Percentiles rank a stretch among this genome's conserved stretches.
These are phyloP conservation scores for Trichopoda pennipes DNA, from an alignment of 2,888 invertebrate species.

Conservation along the genomic window DNA sequence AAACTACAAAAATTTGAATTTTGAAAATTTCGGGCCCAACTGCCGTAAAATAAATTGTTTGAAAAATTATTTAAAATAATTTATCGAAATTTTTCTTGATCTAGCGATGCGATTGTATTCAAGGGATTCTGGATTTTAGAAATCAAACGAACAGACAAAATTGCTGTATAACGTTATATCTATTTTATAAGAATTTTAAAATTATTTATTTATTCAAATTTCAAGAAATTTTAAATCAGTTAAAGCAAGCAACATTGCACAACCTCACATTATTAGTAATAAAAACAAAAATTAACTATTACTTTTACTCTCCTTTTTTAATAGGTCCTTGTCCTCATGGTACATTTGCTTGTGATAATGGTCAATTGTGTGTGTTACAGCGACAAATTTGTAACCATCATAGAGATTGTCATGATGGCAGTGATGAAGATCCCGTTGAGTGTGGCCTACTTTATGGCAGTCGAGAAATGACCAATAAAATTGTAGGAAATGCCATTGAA, in stretches of 20 bases:
- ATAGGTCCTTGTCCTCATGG: constrained; percentile 83
- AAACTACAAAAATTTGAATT: too few species aligned
- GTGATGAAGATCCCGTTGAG: constrained; percentile 82
- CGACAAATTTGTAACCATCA: constrained; percentile 82
- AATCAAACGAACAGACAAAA: too few species aligned
- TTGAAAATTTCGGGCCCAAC: too few species aligned
- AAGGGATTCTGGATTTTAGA: too few species aligned
- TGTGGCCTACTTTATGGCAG: constrained; percentile 80
- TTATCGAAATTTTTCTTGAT: too few species aligned
- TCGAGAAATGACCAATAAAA: constrained; percentile 77
- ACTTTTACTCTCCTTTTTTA: constrained; percentile 22
- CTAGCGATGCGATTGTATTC: too few species aligned
- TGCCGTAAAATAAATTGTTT: too few species aligned
- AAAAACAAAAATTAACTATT: constrained; percentile 10
- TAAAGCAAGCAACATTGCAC: neutral
- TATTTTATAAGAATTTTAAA: too few species aligned
- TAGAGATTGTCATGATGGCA: constrained; percentile 81
- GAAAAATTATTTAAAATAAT: too few species aligned
- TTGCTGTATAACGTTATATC: too few species aligned
- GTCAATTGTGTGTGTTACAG: constrained; percentile 82
- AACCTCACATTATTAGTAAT: neutral
- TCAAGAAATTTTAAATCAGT: too few species aligned
- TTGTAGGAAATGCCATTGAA: constrained; percentile 77
- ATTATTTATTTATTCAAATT: too few species aligned
- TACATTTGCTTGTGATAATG: constrained; percentile 82